These are phyloP conservation scores for Hermaeophaga mercurialis DNA, from an alignment of 2,888 invertebrate genomes.

Conservation along the genomic window DNA sequence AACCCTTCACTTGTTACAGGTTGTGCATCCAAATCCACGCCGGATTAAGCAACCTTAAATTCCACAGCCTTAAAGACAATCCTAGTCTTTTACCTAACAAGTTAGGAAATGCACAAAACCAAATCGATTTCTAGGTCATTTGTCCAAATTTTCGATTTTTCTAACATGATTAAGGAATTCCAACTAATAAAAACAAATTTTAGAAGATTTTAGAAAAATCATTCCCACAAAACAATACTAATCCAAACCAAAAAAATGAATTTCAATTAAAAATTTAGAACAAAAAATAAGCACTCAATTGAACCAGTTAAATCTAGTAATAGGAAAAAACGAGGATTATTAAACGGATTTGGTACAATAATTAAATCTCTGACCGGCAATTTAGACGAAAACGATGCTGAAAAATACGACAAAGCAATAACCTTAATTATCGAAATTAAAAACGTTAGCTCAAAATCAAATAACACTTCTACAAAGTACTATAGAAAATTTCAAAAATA, in stretches of 20 bases:
- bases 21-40: constrained; percentile 12
- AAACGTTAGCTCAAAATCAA: constrained; percentile 9
- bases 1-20: no score
- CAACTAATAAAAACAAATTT: background rate
- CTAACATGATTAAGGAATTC: constrained; percentile 17
- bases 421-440: constrained; percentile 7
- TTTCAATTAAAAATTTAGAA: constrained; percentile 4
- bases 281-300: constrained; percentile 9
- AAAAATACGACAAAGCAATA: no score
- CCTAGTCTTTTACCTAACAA: constrained; percentile 20
- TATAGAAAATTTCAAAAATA: constrained; percentile 9
- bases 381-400: no score
- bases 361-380: no score
- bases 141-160: constrained; percentile 27
- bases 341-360: constrained; percentile 28
- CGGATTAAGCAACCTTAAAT: constrained; percentile 9
- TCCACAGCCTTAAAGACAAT: constrained; percentile 15
- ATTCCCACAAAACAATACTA: background rate
- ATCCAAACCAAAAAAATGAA: background rate
- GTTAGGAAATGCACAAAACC: no score
- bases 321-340: constrained; percentile 27
- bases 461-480: constrained; percentile 13
- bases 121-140: no score
- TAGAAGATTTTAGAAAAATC: background rate
- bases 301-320: constrained; percentile 3